These are phyloP conservation scores for Ectemnius lituratus DNA, from an alignment of 2,888 invertebrate species.

Conservation along the genomic window DNA sequence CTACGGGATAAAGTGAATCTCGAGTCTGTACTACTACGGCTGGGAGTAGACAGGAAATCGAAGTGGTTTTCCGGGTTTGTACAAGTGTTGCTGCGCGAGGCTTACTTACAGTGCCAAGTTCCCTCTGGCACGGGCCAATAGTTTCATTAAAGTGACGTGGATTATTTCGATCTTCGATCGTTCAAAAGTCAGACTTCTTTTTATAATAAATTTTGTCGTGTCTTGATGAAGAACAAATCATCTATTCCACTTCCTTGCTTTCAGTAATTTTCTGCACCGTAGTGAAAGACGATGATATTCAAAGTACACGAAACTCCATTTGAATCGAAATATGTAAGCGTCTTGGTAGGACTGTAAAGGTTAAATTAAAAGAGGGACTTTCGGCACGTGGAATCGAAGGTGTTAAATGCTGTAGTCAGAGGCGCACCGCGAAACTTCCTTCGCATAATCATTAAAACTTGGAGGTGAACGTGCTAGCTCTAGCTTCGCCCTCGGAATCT, in stretches of 20 bases:
- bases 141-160: neutral
- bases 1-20: constrained; percentile 21
- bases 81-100: neutral
- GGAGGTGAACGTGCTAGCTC: constrained; percentile 24
- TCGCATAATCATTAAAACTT: constrained; percentile 64
- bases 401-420: constrained; percentile 28
- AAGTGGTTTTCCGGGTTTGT: neutral
- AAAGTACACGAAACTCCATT: too few species aligned
- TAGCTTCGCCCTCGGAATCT: constrained; percentile 13
- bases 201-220: too few species aligned
- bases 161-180: neutral
- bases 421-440: constrained; percentile 27
- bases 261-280: too few species aligned
- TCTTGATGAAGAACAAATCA: too few species aligned
- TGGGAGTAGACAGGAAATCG: constrained; percentile 15
- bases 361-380: constrained; percentile 13
- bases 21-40: constrained; percentile 14
- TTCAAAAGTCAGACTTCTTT: neutral
- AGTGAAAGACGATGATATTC: too few species aligned
- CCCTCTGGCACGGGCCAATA: neutral
- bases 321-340: too few species aligned
- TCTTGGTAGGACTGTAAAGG: neutral
- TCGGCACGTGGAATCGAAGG: constrained; percentile 18
- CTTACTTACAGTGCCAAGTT: neutral
- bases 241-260: too few species aligned